These are phyloP conservation scores for Stegodyphus dumicola DNA, from an alignment of 1,140 invertebrate genomes.

Conservation along the genomic window DNA sequence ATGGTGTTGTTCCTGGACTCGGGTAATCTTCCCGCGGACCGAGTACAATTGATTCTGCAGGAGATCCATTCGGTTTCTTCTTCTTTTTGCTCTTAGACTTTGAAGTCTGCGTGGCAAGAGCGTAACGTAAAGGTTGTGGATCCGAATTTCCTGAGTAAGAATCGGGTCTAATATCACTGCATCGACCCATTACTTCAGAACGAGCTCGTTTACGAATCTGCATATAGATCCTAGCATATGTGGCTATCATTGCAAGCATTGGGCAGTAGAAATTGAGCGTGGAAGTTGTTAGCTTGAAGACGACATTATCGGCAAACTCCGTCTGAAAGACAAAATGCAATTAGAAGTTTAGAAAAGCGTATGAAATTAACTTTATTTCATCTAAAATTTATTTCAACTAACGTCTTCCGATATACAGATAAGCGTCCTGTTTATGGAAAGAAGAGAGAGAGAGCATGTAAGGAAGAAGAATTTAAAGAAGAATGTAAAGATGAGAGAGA, in stretches of 20 bases:
- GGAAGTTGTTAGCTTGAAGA: conserved; percentile 72
- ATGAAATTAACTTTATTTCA: no score
- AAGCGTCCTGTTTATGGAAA: no score
- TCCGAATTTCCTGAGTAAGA: conserved; percentile 28
- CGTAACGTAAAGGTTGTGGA: conserved; percentile 27
- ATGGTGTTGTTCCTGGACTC: not conserved
- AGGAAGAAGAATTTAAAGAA: no score
- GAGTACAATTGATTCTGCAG: no score
- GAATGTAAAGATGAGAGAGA: no score
- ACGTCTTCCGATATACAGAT: no score
- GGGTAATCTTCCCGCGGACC: no score
- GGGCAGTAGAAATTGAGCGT: conserved; percentile 74
- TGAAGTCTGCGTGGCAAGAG: not conserved
- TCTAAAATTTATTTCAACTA: no score
- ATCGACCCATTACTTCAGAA: conserved; percentile 66
- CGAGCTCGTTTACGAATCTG: conserved; percentile 71
- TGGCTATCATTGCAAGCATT: conserved; percentile 71
- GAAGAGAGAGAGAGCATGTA: not conserved
- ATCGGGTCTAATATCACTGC: conserved; percentile 16
- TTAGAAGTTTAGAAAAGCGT: no score
- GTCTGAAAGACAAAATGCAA: conserved; percentile 64
- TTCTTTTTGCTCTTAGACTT: conserved; percentile 39
- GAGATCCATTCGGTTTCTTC: conserved; percentile 12
- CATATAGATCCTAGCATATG: conserved; percentile 72
- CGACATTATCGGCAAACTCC: conserved; percentile 72